Percentiles rank a stretch among this genome's conserved stretches.
phyloP scores from a whole-genome alignment of 2,888 invertebrate genomes.

The Drepanosiphum platanoidis region DNA sequence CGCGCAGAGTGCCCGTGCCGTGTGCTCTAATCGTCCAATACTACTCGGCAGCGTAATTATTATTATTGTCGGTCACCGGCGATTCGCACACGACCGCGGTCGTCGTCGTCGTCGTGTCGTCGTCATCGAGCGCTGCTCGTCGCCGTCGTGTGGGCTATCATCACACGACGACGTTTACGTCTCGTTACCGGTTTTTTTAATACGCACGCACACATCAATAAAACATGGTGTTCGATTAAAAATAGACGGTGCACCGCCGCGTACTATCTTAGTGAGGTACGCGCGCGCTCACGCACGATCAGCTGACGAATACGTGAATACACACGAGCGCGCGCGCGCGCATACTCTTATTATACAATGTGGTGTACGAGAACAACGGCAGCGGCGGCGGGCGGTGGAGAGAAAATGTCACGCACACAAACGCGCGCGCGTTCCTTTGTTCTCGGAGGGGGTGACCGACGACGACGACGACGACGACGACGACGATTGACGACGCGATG shows the following conservation, averaged over 20 bases:
- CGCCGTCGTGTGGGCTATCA: background rate
- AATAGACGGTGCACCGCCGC: constrained; percentile 35
- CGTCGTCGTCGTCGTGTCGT: background rate
- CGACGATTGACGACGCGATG: background rate
- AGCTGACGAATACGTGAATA: constrained; percentile 36
- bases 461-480: constrained; percentile 18
- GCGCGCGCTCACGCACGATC: constrained; percentile 21
- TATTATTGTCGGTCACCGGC: background rate
- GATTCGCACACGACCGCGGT: background rate
- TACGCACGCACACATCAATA: background rate
- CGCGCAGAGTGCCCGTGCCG: too few species aligned
- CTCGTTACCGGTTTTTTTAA: constrained; percentile 7
- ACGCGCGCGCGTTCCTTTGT: constrained; percentile 57
- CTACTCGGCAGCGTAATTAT: too few species aligned
- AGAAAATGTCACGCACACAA: constrained; percentile 51
- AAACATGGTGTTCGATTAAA: constrained; percentile 15
- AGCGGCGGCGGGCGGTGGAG: background rate
- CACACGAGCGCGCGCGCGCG: background rate
- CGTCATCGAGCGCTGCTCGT: background rate
- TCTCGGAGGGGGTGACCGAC: constrained; percentile 49
- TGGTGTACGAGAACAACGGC: background rate
- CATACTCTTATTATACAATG: background rate
- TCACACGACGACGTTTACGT: too few species aligned
- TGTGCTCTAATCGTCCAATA: too few species aligned
- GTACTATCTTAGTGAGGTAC: constrained; percentile 15